phyloP scores from a whole-genome alignment of 2,888 invertebrate species.

The Antitype chi region DNA sequence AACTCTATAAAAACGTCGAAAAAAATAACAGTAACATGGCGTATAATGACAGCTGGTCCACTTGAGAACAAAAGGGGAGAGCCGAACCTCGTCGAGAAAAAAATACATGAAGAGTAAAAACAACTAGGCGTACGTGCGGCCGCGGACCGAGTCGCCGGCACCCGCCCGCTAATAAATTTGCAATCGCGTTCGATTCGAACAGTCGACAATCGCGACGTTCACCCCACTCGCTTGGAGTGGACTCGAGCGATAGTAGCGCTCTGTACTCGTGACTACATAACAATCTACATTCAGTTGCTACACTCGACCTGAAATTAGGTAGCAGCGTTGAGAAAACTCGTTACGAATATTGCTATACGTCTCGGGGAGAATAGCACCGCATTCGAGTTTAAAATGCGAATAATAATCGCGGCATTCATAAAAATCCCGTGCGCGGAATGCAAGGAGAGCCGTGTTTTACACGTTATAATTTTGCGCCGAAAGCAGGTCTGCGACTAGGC shows the following conservation, averaged over 20 bases:
- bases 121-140: slow-evolving; percentile 85
- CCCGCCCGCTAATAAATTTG: slow-evolving; percentile 88
- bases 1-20: slow-evolving; percentile 90
- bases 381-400: slow-evolving; percentile 90
- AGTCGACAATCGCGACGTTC: slow-evolving; percentile 77
- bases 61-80: slow-evolving; percentile 91
- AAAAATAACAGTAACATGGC: slow-evolving; percentile 91
- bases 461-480: slow-evolving; percentile 90
- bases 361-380: slow-evolving; percentile 88
- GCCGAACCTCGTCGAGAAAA: slow-evolving; percentile 89
- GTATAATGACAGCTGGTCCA: slow-evolving; percentile 91
- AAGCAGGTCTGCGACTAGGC: slow-evolving; percentile 85
- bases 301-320: slow-evolving; percentile 88
- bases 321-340: slow-evolving; percentile 88
- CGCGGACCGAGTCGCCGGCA: slow-evolving; percentile 77
- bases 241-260: slow-evolving; percentile 71
- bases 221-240: slow-evolving; percentile 77
- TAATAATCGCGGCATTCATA: slow-evolving; percentile 90
- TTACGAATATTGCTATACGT: slow-evolving; percentile 90
- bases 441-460: slow-evolving; percentile 89
- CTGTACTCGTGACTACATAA: slow-evolving; percentile 65
- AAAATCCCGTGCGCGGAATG: slow-evolving; percentile 89
- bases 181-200: slow-evolving; percentile 87
- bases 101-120: slow-evolving; percentile 89
- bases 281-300: slow-evolving; percentile 73